Base-by-base conservation (phyloP, 1,140 invertebrate genomes). In the Lerema accius region DNA sequence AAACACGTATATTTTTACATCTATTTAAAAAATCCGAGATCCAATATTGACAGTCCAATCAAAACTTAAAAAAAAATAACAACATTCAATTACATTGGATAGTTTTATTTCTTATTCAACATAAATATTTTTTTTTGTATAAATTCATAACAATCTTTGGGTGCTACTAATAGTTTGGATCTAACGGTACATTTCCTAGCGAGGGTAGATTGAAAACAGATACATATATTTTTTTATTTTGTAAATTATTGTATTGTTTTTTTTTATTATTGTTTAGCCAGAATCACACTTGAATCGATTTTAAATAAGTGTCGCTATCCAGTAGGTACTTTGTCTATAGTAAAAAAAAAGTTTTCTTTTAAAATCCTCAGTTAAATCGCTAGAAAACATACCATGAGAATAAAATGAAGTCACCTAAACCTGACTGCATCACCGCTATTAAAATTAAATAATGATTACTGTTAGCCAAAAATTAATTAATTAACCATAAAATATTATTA, bases 111-210 rank as follows among this genome's bases (percentile, higher is more conserved):
- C 79, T 90, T 85, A 84, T 88, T 86, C 80, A 90, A 90, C 87
- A 89, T 90, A 90, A 89, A 90, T 87, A 90, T 90, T 84, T 83
- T 89, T 90, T 84, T 83, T 89, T 90, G 84, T 89, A 90, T 89
- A 90, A 88, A 90, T 90, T 87, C 82, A 90, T 89, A 90, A 89
- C 87, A 90, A 90, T 90, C 87, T 90, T 90, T 90, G 87, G 87
- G 83, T 88, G 84, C 85, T 86, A 87, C 81, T 86, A 83, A 78
- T 86, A 87, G 77, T 82, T 84, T 83, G 81, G 80, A 82, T 87
- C 85, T 84, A 78, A 48, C 16, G 19, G 45, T 56, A 37, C 6
- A 56, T 58, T 16, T 58, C 37, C 53, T 56, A 56, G 53, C 40
- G 53, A 16, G 39, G 13, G 23, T 42, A 14, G 40, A 5, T 42